A percentile compares a stretch with the other conserved stretches of the same genome.
Evolutionary conservation across 2,888 invertebrate genomes (phyloP).

Genomic region (Crematogaster levior): DNA sequence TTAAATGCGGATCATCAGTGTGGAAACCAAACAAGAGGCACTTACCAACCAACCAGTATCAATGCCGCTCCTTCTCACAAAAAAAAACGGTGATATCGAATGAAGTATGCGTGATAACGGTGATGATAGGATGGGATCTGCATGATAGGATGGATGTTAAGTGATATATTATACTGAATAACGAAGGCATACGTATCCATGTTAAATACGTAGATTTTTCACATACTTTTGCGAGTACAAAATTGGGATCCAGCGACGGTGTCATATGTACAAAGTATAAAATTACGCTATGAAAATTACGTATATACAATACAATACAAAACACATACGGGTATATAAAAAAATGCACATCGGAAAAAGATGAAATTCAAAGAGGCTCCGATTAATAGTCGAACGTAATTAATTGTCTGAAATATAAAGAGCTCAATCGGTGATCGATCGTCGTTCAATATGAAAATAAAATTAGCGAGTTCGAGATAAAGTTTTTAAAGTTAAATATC

Average conservation of each 20-base stretch:
- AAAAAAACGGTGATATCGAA: slow-evolving; percentile 55
- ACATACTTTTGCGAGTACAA: slow-evolving; percentile 47
- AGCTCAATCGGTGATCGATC: slow-evolving; percentile 3
- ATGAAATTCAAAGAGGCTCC: not conserved
- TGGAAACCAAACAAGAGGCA: slow-evolving; percentile 57
- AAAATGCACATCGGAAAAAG: slow-evolving; percentile 20
- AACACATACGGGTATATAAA: slow-evolving; percentile 17
- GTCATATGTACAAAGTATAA: slow-evolving; percentile 34
- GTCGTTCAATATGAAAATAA: slow-evolving; percentile 5
- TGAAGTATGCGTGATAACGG: slow-evolving; percentile 60
- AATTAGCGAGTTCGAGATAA: not conserved
- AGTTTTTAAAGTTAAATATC: not conserved
- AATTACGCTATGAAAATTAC: slow-evolving; percentile 18
- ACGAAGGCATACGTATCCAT: slow-evolving; percentile 14
- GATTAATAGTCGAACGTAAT: slow-evolving; percentile 6
- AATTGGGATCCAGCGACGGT: slow-evolving; percentile 46
- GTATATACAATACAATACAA: slow-evolving; percentile 5
- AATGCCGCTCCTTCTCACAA: slow-evolving; percentile 64
- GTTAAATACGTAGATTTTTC: slow-evolving; percentile 25
- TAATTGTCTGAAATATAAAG: not conserved
- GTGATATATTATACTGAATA: slow-evolving; percentile 5
- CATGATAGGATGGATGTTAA: not conserved
- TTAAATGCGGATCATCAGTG: slow-evolving; percentile 62
- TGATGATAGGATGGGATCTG: slow-evolving; percentile 46
- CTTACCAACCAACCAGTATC: slow-evolving; percentile 62